These are phyloP conservation scores for Triplophysa dalaica DNA, from an alignment of 2,113 vertebrate genomes.

Conservation along the genomic window DNA sequence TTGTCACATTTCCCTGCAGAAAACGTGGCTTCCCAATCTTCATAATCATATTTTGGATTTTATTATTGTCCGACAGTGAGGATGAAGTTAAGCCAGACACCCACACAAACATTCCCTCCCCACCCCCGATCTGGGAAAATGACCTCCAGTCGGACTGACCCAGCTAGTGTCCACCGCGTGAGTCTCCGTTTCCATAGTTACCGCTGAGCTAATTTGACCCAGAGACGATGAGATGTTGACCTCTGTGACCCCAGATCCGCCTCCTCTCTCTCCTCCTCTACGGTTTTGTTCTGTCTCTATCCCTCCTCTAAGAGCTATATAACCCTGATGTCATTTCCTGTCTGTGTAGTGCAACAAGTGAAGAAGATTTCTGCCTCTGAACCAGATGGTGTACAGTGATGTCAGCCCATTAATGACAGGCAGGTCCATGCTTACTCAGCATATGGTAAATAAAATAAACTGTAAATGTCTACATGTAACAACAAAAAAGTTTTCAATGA, in stretches of 20 bases:
- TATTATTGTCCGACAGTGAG: not conserved
- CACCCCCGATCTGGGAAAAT: constrained; percentile 40
- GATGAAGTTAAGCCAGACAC: not conserved
- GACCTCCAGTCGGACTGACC: constrained; percentile 24
- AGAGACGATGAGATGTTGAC: constrained; percentile 39
- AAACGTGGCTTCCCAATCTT: not conserved
- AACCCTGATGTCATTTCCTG: not conserved
- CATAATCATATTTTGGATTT: not conserved
- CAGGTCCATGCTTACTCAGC: too few relatives aligned
- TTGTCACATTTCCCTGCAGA: not conserved
- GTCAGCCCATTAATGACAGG: not conserved
- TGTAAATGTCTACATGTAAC: too few relatives aligned
- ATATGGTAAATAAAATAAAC: too few relatives aligned
- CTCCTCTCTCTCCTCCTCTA: constrained; percentile 2
- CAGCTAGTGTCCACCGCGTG: constrained; percentile 12
- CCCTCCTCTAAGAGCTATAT: not conserved
- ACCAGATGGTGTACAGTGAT: not conserved
- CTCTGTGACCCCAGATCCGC: constrained; percentile 40
- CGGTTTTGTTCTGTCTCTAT: not conserved
- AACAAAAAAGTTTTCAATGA: too few relatives aligned
- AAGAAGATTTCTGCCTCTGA: constrained; percentile 7
- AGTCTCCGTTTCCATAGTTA: constrained; percentile 49
- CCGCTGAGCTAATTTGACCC: constrained; percentile 46
- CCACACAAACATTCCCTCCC: not conserved
- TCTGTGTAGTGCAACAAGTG: not conserved